phyloP scores from a whole-genome alignment of 2,888 invertebrate genomes.

The Crematogaster levior region DNA sequence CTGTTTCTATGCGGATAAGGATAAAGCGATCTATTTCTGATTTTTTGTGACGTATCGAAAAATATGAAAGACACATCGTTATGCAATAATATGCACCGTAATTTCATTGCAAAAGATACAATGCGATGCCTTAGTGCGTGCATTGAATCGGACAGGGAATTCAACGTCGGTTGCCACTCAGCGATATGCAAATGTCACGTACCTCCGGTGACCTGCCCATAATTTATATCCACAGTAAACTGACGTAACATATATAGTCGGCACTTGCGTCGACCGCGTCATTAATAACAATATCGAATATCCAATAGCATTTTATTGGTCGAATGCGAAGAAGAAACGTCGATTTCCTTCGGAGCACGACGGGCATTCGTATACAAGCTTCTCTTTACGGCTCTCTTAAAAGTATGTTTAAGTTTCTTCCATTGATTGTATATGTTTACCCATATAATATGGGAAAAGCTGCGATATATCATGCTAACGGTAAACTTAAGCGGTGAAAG shows the following conservation, averaged over 20 bases:
- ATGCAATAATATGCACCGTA: neutral
- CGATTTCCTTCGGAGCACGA: constrained; percentile 3
- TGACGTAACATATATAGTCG: neutral
- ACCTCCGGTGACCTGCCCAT: neutral
- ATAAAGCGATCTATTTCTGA: neutral
- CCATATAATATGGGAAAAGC: constrained; percentile 19
- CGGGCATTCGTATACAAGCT: neutral
- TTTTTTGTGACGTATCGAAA: neutral
- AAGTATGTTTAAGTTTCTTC: constrained; percentile 19
- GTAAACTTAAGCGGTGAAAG: constrained; percentile 36
- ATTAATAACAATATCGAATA: neutral
- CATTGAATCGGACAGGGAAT: neutral
- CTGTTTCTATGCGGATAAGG: neutral
- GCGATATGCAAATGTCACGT: constrained; percentile 22
- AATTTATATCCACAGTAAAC: constrained; percentile 3
- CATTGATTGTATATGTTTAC: neutral
- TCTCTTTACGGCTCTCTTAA: neutral
- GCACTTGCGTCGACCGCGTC: neutral
- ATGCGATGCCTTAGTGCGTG: neutral
- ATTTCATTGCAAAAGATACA: neutral
- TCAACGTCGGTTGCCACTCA: constrained; percentile 10
- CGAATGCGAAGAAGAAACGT: constrained; percentile 22
- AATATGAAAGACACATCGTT: neutral
- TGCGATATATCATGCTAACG: constrained; percentile 34
- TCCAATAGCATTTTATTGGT: neutral